These are phyloP conservation scores for Pseudorhiza aurosa DNA, from an alignment of 30 jellyfish, hydroid and myxozoan genomes.

Conservation along the genomic window DNA sequence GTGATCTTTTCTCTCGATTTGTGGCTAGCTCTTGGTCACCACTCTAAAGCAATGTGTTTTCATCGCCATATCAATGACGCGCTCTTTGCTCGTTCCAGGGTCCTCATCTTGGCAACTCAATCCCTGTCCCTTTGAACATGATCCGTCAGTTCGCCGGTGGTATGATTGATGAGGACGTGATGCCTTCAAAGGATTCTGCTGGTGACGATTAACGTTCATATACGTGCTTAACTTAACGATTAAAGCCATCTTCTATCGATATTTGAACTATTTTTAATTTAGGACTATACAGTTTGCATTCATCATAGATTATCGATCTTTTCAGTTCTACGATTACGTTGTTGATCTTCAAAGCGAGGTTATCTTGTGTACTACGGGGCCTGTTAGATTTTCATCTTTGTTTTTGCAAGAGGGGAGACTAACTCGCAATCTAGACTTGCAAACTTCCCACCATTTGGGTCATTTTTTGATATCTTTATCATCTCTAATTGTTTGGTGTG, in stretches of 20 bases:
- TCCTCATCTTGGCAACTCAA: constrained; percentile 54
- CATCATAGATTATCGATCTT: constrained; percentile 2
- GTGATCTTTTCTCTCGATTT: too few relatives aligned
- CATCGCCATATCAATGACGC: too few relatives aligned
- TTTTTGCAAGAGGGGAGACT: neutral
- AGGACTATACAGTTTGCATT: neutral
- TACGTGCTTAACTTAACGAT: neutral
- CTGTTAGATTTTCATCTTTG: neutral
- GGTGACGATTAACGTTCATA: neutral
- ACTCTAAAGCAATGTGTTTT: too few relatives aligned
- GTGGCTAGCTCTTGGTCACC: neutral
- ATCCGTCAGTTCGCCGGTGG: constrained; percentile 77
- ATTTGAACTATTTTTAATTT: neutral
- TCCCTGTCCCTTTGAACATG: constrained; percentile 79
- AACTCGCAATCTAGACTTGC: too few relatives aligned
- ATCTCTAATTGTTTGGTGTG: too few relatives aligned
- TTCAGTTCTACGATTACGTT: neutral
- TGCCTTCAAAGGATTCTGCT: constrained; percentile 41
- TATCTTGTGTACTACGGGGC: neutral
- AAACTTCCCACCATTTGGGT: too few relatives aligned
- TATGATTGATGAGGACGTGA: constrained; percentile 53
- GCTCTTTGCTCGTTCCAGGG: too few relatives aligned
- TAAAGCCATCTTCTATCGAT: constrained; percentile 5
- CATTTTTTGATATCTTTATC: too few relatives aligned
- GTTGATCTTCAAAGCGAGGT: neutral